A percentile compares a stretch with the other conserved stretches of the same genome.
phyloP scores from a whole-genome alignment of 2,888 invertebrate genomes.

The Dasysyrphus tricinctus region DNA sequence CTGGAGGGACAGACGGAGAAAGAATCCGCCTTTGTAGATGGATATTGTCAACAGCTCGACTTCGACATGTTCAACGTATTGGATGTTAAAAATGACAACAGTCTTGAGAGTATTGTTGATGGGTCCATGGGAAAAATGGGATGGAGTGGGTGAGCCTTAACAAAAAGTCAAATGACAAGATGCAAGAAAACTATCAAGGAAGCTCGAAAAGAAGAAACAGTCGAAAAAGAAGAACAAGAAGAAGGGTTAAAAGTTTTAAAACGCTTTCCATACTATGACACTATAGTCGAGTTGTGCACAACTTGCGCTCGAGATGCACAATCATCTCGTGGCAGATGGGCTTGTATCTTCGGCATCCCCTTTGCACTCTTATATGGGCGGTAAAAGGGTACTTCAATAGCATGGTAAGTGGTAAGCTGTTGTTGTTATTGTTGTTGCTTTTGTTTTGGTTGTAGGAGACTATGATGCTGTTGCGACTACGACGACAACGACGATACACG shows the following conservation, averaged over 20 bases:
- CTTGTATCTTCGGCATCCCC: constrained; percentile 9
- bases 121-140: neutral
- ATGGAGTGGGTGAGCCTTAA: constrained; percentile 1
- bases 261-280: constrained; percentile 50
- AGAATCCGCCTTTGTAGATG: constrained; percentile 52
- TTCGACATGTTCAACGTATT: constrained; percentile 70
- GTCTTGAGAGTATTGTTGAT: constrained; percentile 5
- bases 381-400: constrained; percentile 43
- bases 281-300: constrained; percentile 1
- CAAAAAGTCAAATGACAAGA: constrained; percentile 70
- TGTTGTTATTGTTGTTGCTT: constrained; percentile 39
- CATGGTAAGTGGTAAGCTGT: constrained; percentile 32
- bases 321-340: constrained; percentile 40
- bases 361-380: constrained; percentile 43
- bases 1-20: constrained; percentile 3
- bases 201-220: constrained; percentile 3
- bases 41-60: constrained; percentile 66
- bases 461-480: constrained; percentile 13
- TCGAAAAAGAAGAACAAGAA: neutral
- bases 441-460: constrained; percentile 21
- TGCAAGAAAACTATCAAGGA: constrained; percentile 58
- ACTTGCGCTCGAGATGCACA: constrained; percentile 47
- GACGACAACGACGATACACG: constrained; percentile 45
- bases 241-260: constrained; percentile 58
- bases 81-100: constrained; percentile 62